Evolutionary conservation across 53 echinoderm and acorn worm species (phyloP).

Genomic region (Luidia sarsii): DNA sequence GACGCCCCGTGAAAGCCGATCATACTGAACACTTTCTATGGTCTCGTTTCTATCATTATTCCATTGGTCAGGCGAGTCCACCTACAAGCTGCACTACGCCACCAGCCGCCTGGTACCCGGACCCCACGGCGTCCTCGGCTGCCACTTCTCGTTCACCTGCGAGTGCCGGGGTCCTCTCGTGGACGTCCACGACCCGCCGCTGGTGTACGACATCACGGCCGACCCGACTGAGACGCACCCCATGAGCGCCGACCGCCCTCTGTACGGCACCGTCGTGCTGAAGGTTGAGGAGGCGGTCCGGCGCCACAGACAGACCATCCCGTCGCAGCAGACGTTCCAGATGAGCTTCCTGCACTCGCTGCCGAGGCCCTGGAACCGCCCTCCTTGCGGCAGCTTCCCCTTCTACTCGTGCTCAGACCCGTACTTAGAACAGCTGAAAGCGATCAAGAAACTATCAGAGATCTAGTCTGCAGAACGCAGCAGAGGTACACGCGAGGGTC

Average conservation of each 20-base stretch:
- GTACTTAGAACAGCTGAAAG: constrained; percentile 5
- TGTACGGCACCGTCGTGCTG: constrained; percentile 40
- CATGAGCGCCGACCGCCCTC: constrained; percentile 62
- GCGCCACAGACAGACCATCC: constrained; percentile 61
- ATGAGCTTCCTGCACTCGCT: constrained; percentile 46
- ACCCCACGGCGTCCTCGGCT: constrained; percentile 77
- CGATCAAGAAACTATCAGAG: too few species aligned
- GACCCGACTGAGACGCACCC: constrained; percentile 78
- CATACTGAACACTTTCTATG: too few species aligned
- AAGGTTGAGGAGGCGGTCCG: constrained; percentile 67
- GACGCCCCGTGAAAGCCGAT: too few species aligned
- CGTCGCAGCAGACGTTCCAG: constrained; percentile 48
- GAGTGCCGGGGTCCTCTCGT: constrained; percentile 61
- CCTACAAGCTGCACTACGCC: constrained; percentile 77
- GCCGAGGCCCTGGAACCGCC: constrained; percentile 76
- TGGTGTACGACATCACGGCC: constrained; percentile 76
- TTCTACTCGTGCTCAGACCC: constrained; percentile 76
- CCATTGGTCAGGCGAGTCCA: constrained; percentile 29
- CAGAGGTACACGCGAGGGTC: too few species aligned
- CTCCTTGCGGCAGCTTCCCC: constrained; percentile 84
- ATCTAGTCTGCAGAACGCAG: too few species aligned
- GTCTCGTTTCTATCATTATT: too few species aligned
- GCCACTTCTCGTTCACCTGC: constrained; percentile 76
- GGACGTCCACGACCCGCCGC: constrained; percentile 79
- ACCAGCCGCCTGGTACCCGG: constrained; percentile 65